Evolutionary conservation across 2,113 vertebrate genomes (phyloP).

Genomic region (Pogona vitticeps): DNA sequence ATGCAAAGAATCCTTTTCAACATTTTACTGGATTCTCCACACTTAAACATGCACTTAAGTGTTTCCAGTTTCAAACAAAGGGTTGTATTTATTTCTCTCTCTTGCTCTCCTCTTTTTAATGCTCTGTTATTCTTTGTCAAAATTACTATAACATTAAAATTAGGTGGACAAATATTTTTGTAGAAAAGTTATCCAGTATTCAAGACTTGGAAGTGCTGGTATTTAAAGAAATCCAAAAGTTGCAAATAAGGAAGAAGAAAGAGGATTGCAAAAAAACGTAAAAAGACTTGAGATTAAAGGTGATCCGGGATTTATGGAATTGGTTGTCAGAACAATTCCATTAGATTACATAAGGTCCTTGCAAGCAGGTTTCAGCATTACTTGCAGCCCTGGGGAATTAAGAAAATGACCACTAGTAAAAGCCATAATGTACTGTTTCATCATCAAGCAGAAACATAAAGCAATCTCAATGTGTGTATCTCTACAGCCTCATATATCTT

Average conservation of each 20-base stretch:
- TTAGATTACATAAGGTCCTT: slow-evolving; percentile 19
- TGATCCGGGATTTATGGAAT: slow-evolving; percentile 15
- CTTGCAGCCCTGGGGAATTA: not conserved
- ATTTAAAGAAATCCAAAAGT: not conserved
- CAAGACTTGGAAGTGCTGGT: not conserved
- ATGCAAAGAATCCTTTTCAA: not conserved
- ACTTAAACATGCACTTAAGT: not conserved
- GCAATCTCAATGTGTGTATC: slow-evolving; percentile 9
- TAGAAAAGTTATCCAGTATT: not conserved
- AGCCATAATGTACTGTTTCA: not conserved
- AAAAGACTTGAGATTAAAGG: slow-evolving; percentile 13
- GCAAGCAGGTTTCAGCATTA: slow-evolving; percentile 10
- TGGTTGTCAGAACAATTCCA: slow-evolving; percentile 13
- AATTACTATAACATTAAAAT: too few relatives aligned
- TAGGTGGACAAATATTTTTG: not conserved
- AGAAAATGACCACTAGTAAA: fast-evolving
- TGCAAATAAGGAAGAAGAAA: not conserved
- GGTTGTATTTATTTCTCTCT: not conserved
- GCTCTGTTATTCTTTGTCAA: not conserved
- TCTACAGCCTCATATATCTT: not conserved
- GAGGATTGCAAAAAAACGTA: not conserved
- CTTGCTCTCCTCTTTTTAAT: too few relatives aligned
- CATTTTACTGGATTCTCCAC: not conserved
- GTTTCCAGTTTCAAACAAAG: not conserved
- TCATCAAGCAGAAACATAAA: slow-evolving; percentile 5